Evolutionary conservation across 2,888 invertebrate genomes (phyloP), one percentile per base, ranked within the genome.

Genomic region (Caenorhabditis afra): DNA sequence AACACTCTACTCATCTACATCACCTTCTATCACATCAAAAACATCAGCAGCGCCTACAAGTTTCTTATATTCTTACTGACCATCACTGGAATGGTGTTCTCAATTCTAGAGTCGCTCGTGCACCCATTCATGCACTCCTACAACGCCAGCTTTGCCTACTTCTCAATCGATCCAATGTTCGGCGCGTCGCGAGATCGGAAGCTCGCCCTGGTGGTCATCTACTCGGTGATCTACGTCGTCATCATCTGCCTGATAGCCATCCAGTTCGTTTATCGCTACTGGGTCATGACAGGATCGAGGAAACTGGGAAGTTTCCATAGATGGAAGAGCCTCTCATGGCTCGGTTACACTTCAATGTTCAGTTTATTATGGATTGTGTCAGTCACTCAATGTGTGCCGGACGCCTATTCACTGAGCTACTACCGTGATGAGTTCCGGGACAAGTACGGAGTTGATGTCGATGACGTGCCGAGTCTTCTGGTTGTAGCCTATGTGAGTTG

Each of bases 231-330:
- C 20, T 55, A 55, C 39, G 10, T 39, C 12, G 1, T 55, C 8
- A 35, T 55, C 35, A 37, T 39, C 23, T 35, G 55, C 16, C 18
- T 55, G 18, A 39, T 55, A 10, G 35, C 66, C 12, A 47, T 66
- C n/a, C 66, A 66, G 39, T 66, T 66, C 29, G 35, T 66, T 12
- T 66, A 66, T 20, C 45, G 66, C 8, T 49, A 49, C 16, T 37
- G 45, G 5, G 29, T 35, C 22, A n/a, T 66, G 22, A 37, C n/a
- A 20, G 16, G 10, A 3, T n/a, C 1, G 2, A 45, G 22, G 35
- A 14, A 8, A 14, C 1, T 47, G 3, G 18, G 37, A 11, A 18
- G 4, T 0, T 66, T 66, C 47, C 18, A 55, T 8, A 47, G 66
- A 1, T 23, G 47, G 10, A 20, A 18, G n/a, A 20, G n/a, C 14